Evolutionary conservation across 2,888 invertebrate genomes (phyloP), one percentile per base, ranked within the genome.

Genomic region (Perizoma flavofasciatum): DNA sequence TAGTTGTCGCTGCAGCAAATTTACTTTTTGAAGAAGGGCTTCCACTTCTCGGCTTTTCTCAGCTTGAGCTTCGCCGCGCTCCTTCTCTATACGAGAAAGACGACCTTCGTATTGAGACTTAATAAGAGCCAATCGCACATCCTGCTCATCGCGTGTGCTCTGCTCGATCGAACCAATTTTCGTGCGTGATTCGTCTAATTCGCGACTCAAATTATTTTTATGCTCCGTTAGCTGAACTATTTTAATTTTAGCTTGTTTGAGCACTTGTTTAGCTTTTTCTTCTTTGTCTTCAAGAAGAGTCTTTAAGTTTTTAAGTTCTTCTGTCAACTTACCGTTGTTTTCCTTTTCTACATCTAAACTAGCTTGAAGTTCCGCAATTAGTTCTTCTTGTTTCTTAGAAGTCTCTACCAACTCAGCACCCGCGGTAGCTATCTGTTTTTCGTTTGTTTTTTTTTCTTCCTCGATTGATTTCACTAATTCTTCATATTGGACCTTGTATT

Each of bases 401-500:
- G 75, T 82, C 69, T 93, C 93, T 4, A 85, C 82, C 39, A 87
- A 75, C 47, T 88, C 88, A 33, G 84, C 86, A 49, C 86, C 86
- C 10, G 91, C 88, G 39, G 92, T 93, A 34, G 92, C 93, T 4
- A 85, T 85, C 67, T 94, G 94, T 1, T 86, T 93, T 71, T 93
- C 94, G 55, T 83, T 84, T 67, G 91, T 93, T 66, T 92, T 93
- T 72, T 94, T 94, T 49, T 94, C 94, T 71, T 94, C 94, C 67
- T 95, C 95, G 22, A 94, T 87, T 10, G 94, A 93, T 79, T 95
- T 96, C 0, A 93, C 91, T 22, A 96, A 89, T 70, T 97, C 97
- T 78, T 96, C 96, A 79, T 94, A 97, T 70, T 96, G 96, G 7
- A 94, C 95, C 84, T 98, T 98, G 82, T 98, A 98, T 76, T 97